Conservation (phyloP, 2,888 invertebrate genomes). For the Euspilapteryx auroguttella region DNA sequence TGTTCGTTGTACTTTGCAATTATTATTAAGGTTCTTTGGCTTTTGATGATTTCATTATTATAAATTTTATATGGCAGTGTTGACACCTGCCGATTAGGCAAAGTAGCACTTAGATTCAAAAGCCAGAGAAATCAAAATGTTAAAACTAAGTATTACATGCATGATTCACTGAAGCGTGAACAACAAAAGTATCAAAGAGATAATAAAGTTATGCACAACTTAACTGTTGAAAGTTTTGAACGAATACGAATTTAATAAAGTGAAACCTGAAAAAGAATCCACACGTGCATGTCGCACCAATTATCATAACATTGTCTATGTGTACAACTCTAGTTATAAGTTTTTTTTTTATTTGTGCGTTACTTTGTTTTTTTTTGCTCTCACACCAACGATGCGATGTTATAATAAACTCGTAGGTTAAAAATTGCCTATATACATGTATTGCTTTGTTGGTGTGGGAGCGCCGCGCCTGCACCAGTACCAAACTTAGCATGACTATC, state of each 20-base stretch:
- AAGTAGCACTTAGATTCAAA: no score
- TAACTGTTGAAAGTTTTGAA: no score
- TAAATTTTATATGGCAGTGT: no score
- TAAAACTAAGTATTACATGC: no score
- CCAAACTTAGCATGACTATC: constrained; percentile 49
- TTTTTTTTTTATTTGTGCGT: constrained; percentile 24
- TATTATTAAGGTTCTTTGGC: no score
- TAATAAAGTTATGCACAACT: no score
- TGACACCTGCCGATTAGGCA: no score
- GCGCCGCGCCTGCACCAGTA: constrained; percentile 44
- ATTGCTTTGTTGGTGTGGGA: constrained; percentile 27
- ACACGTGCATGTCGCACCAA: constrained; percentile 45
- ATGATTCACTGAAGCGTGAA: no score
- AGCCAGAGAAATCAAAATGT: no score
- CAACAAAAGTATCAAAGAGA: no score
- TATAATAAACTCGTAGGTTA: background rate
- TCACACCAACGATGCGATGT: constrained; percentile 22
- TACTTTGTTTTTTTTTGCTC: constrained; percentile 23
- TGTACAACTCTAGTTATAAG: constrained; percentile 28
- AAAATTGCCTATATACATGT: background rate
- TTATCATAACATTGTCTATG: constrained; percentile 36
- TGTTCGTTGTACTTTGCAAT: no score
- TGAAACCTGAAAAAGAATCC: constrained; percentile 12
- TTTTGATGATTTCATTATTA: no score
- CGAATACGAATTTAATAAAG: background rate